These are phyloP conservation scores for Pandemis cinnamomeana DNA, from an alignment of 2,888 invertebrate species.

Conservation along the genomic window DNA sequence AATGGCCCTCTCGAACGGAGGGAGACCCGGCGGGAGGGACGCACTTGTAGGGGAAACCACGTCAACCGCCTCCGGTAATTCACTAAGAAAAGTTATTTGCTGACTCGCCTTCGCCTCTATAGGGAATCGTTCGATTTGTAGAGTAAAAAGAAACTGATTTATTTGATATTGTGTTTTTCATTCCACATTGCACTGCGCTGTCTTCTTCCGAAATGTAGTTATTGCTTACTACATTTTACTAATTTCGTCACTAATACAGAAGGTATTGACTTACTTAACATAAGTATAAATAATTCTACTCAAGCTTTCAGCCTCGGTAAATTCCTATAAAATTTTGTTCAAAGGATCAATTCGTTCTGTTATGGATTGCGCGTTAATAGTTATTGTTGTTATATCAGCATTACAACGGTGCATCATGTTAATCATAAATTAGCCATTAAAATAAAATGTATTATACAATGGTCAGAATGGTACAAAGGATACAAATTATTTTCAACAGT, in stretches of 20 bases:
- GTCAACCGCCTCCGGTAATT: conserved; percentile 81
- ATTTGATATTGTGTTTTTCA: conserved; percentile 21
- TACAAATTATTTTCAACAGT: too few species aligned
- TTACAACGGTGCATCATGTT: not conserved
- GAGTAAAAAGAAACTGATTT: conserved; percentile 70
- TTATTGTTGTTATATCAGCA: not conserved
- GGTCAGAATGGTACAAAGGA: too few species aligned
- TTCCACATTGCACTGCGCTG: not conserved
- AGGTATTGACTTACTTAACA: not conserved
- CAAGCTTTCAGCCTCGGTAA: too few species aligned
- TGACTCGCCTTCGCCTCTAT: conserved; percentile 66
- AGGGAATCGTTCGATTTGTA: conserved; percentile 59
- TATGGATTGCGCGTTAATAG: not conserved
- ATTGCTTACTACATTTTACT: not conserved
- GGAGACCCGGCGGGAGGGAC: conserved; percentile 81
- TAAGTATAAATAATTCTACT: too few species aligned
- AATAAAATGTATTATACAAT: too few species aligned
- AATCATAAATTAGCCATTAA: too few species aligned
- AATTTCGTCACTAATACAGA: not conserved
- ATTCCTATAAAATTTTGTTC: not conserved
- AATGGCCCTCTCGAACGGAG: conserved; percentile 79
- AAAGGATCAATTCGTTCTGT: not conserved
- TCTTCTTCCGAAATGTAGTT: not conserved
- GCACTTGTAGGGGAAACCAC: conserved; percentile 80
- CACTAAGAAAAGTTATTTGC: conserved; percentile 83